phyloP scores from a whole-genome alignment of 2,797 vertebrate species.

The Lepilemur septentrionalis region DNA sequence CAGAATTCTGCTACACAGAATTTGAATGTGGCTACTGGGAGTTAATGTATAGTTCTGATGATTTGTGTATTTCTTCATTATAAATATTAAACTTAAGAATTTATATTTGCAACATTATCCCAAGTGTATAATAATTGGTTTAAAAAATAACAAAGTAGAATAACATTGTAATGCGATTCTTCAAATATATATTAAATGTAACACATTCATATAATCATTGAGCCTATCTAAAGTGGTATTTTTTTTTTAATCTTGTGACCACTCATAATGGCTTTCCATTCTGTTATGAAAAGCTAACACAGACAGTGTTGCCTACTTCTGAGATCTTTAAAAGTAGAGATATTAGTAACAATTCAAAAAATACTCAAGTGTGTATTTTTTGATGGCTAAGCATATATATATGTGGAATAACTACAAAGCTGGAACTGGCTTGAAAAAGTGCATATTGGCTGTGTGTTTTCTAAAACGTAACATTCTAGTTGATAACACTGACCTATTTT shows the following conservation, averaged over 20 bases:
- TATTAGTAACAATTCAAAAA: conserved; percentile 17
- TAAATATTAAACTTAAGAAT: conserved; percentile 30
- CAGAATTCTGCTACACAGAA: neutral
- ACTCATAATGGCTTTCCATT: conserved; percentile 1
- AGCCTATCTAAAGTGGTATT: neutral
- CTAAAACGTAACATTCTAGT: neutral
- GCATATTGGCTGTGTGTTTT: neutral
- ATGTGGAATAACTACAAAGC: neutral
- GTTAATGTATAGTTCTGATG: conserved; percentile 3
- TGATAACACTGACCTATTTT: neutral
- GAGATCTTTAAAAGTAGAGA: neutral
- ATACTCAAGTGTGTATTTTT: neutral
- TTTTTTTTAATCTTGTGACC: neutral
- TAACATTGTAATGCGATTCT: neutral
- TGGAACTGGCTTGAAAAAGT: conserved; percentile 19
- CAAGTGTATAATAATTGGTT: conserved; percentile 11
- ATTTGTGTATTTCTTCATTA: conserved; percentile 55
- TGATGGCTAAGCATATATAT: neutral
- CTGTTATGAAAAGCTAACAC: neutral
- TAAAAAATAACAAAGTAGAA: conserved; percentile 35
- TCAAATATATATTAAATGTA: conserved; percentile 13
- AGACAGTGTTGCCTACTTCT: neutral
- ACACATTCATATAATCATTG: neutral
- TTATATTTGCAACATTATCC: conserved; percentile 4
- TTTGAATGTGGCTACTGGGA: conserved; percentile 5